Percentiles rank a stretch among this genome's conserved stretches.
phyloP scores from a whole-genome alignment of 2,797 vertebrate genomes.

The Peromyscus melanophrys region DNA sequence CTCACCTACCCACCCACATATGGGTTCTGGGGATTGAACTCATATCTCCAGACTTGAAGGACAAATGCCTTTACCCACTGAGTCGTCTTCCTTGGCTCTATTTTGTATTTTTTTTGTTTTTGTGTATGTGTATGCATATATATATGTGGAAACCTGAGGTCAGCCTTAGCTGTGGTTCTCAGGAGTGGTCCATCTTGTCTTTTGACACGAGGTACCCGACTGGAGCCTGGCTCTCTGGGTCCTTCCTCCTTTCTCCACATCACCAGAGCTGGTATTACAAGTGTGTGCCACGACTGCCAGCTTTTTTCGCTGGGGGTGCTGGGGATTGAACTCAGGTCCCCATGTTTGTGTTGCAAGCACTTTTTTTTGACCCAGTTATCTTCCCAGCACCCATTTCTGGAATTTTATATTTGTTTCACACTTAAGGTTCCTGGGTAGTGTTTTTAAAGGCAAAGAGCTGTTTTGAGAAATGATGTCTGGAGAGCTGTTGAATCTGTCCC shows the following conservation, averaged over 20 bases:
- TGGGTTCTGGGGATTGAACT: neutral
- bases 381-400: neutral
- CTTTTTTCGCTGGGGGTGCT: neutral
- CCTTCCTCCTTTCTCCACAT: neutral
- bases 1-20: neutral
- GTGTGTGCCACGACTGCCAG: neutral
- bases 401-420: conserved; percentile 51
- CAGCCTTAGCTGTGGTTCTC: neutral
- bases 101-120: neutral
- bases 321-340: neutral
- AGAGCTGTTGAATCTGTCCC: neutral
- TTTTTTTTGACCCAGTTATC: neutral
- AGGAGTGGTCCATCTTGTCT: neutral
- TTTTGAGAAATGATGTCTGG: conserved; percentile 44
- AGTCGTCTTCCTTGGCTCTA: neutral
- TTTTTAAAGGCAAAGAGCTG: conserved; percentile 29
- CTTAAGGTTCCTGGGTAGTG: neutral
- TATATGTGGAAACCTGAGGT: neutral
- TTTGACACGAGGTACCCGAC: neutral
- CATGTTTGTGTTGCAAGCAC: neutral
- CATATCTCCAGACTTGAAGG: neutral
- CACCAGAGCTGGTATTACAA: neutral
- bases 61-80: neutral
- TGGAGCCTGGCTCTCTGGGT: neutral
- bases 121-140: neutral